A percentile compares a stretch with the other conserved stretches of the same genome.
Evolutionary conservation across 2,113 vertebrate genomes (phyloP).

Genomic region (Hoplias malabaricus): DNA sequence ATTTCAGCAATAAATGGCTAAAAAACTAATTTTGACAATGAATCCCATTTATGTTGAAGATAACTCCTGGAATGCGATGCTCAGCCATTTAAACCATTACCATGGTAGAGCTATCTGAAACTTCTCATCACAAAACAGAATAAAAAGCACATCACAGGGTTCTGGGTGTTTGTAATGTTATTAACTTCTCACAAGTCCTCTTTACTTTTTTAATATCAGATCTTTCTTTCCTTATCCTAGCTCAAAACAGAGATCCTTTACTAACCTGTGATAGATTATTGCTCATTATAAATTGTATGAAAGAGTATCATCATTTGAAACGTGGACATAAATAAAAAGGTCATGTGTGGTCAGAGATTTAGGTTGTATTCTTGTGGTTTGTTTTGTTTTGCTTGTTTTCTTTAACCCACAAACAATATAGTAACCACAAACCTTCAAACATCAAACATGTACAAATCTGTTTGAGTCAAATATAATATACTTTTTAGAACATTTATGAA

Average conservation of each 20-base stretch:
- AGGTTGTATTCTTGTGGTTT: not conserved
- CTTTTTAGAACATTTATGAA: too few relatives aligned
- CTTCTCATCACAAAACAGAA: not conserved
- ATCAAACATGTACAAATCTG: too few relatives aligned
- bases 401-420: too few relatives aligned
- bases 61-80: not conserved
- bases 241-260: slow-evolving; percentile 35
- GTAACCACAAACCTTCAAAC: too few relatives aligned
- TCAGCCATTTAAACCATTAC: not conserved
- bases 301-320: slow-evolving; percentile 47
- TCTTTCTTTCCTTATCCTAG: slow-evolving; percentile 9
- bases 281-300: slow-evolving; percentile 43
- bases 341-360: slow-evolving; percentile 46
- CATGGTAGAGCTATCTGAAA: not conserved
- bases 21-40: not conserved
- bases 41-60: not conserved
- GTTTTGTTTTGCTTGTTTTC: too few relatives aligned
- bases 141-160: not conserved
- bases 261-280: slow-evolving; percentile 48
- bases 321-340: slow-evolving; percentile 49
- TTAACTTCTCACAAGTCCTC: not conserved
- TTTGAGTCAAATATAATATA: too few relatives aligned
- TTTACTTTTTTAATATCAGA: slow-evolving; percentile 13
- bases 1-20: not conserved
- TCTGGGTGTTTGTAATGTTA: not conserved